Evolutionary conservation across 2,797 vertebrate species (phyloP).

Genomic region (Bovichtus variegatus): DNA sequence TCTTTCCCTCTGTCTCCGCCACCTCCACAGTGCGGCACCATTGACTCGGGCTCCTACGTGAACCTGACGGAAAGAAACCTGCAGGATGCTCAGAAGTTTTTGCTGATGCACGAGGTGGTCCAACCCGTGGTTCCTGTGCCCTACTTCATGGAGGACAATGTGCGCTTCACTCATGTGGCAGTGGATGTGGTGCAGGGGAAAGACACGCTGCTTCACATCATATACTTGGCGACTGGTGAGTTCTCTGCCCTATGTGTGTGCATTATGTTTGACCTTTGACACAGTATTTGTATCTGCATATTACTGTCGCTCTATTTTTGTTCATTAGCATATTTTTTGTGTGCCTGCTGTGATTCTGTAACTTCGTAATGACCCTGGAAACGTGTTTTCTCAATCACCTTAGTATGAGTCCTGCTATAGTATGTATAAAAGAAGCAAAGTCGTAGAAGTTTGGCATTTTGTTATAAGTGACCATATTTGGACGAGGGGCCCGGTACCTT

Average conservation of each 20-base stretch:
- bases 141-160: constrained; percentile 96
- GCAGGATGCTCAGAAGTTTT: constrained; percentile 96
- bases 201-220: constrained; percentile 94
- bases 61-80: constrained; percentile 96
- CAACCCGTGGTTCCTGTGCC: constrained; percentile 92
- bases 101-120: constrained; percentile 96
- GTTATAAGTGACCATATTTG: too few species aligned
- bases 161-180: constrained; percentile 93
- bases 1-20: constrained; percentile 18
- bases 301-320: not conserved
- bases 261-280: not conserved
- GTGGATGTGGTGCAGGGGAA: constrained; percentile 98
- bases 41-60: constrained; percentile 93
- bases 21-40: constrained; percentile 90
- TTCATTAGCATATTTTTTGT: not conserved
- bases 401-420: too few species aligned
- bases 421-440: too few species aligned
- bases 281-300: not conserved
- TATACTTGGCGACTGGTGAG: constrained; percentile 96
- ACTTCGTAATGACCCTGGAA: constrained; percentile 2
- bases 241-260: not conserved
- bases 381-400: not conserved
- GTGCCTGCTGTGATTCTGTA: not conserved
- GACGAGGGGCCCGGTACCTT: too few species aligned
- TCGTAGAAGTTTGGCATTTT: too few species aligned